Evolutionary conservation across 2,113 vertebrate genomes (phyloP).

Genomic region (Poeciliopsis occidentalis): DNA sequence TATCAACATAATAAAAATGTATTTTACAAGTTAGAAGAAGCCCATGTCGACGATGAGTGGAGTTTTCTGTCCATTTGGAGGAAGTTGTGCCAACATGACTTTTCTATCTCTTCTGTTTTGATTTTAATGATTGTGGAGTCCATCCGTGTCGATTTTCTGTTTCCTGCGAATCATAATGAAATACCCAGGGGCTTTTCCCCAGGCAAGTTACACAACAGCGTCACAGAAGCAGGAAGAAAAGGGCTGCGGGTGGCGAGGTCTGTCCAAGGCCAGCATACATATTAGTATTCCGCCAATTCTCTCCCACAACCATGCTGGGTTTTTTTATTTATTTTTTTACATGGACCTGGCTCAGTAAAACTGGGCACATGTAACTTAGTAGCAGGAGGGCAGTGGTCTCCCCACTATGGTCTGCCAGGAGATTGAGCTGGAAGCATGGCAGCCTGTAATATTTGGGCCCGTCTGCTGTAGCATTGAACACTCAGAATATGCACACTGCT

Average conservation of each 20-base stretch:
- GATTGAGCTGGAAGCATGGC: slow-evolving; percentile 20
- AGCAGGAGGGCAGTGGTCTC: slow-evolving; percentile 46
- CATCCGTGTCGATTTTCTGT: slow-evolving; percentile 51
- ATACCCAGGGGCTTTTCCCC: slow-evolving; percentile 25
- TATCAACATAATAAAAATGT: slow-evolving; percentile 1
- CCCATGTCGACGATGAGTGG: slow-evolving; percentile 18
- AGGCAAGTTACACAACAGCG: slow-evolving; percentile 37
- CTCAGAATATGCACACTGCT: neutral
- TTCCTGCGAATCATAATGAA: slow-evolving; percentile 34
- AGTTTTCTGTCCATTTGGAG: slow-evolving; percentile 41
- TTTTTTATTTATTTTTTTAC: slow-evolving; percentile 5
- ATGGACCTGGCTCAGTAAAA: slow-evolving; percentile 41
- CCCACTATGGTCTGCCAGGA: slow-evolving; percentile 45
- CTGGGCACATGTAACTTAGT: slow-evolving; percentile 54
- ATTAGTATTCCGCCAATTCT: slow-evolving; percentile 51
- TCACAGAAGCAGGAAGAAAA: slow-evolving; percentile 25
- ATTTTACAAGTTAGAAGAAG: slow-evolving; percentile 10
- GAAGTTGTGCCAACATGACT: slow-evolving; percentile 37
- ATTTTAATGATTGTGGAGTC: slow-evolving; percentile 64
- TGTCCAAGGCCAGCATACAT: slow-evolving; percentile 18
- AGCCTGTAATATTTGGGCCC: slow-evolving; percentile 14
- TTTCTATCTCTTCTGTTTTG: slow-evolving; percentile 43
- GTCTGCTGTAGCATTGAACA: slow-evolving; percentile 14
- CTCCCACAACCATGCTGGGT: slow-evolving; percentile 11
- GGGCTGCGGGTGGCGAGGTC: slow-evolving; percentile 53